phyloP scores from a whole-genome alignment of 2,113 vertebrate species.

The Eptatretus burgeri region DNA sequence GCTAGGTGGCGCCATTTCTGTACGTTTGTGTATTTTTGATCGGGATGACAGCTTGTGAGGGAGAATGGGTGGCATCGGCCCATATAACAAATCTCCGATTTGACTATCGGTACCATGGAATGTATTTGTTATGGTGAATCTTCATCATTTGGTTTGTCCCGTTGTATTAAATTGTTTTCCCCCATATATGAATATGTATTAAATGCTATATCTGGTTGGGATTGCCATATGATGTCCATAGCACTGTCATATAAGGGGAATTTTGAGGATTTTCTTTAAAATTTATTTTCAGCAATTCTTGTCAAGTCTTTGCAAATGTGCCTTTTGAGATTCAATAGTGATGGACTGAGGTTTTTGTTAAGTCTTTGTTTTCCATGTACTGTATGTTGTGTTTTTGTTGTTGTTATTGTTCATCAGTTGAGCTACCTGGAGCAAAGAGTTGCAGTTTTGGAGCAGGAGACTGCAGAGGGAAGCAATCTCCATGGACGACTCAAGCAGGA shows the following conservation, averaged over 20 bases:
- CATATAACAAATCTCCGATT: background rate
- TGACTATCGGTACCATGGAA: background rate
- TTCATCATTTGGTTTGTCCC: background rate
- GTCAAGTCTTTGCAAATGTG: no score
- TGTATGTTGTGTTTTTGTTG: no score
- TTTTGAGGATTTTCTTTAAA: background rate
- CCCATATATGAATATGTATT: background rate
- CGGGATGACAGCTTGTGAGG: background rate
- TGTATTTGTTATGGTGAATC: background rate
- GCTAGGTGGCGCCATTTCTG: no score
- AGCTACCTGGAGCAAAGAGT: constrained; percentile 67
- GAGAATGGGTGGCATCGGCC: background rate
- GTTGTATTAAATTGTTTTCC: background rate
- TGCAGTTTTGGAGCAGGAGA: constrained; percentile 61
- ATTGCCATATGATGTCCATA: constrained; percentile 2
- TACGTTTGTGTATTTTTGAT: background rate
- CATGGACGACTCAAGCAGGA: constrained; percentile 77
- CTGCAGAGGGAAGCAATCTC: constrained; percentile 37
- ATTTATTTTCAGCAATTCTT: no score
- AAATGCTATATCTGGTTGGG: background rate
- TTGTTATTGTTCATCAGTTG: constrained; percentile 26
- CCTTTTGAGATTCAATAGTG: no score
- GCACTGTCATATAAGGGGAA: background rate
- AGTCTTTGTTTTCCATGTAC: no score
- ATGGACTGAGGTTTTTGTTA: no score